Evolutionary conservation across 1,140 invertebrate species (phyloP), one percentile per base, ranked within the genome.

Genomic region (Carposina sasakii): DNA sequence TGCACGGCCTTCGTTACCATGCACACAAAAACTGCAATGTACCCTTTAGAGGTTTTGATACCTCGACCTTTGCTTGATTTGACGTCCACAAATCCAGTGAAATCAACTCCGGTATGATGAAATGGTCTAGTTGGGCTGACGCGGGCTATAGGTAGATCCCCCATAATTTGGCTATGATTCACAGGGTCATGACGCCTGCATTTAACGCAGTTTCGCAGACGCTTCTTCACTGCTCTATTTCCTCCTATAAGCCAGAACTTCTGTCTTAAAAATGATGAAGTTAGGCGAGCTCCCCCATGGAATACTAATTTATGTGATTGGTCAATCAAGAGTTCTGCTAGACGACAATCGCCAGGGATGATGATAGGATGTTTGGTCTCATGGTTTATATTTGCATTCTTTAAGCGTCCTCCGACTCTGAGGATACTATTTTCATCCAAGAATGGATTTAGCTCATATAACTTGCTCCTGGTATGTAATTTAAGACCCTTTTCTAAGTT

Each of bases 1-100:
- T 87, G 84, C 4, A 87, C 60, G 0, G 77, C 82, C 47, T 81
- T 66, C 0, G 66, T 73, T 45, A 22, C 60, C 51, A 56, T 48
- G 40, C 75, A 85, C 0, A 76, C 83, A 31, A 78, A 79, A 2
- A 87, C 15, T 3, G 58, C 66, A 6, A 76, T 54, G 43, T 67
- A 82, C 4, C 67, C 53, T 48, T 83, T 82, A 15, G 15, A 36
- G 3, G 17, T 39, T 44, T 71, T 59, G 6, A 33, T 45, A 0
- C 61, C 50, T 16, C 66, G 30, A 2, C 66, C 60, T 1, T 71
- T 59, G 5, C 39, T 63, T 0, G 67, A 44, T 17, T 42, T 22
- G 4, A 58, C 47, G 8, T 50, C 41, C 8, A 76, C 48, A 2
- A 61, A 60, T 2, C 67, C 71, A 19, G 69, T 71, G 43, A 63